Conservation (phyloP, 2,888 invertebrate species). For the Platycheirus rosarum region DNA sequence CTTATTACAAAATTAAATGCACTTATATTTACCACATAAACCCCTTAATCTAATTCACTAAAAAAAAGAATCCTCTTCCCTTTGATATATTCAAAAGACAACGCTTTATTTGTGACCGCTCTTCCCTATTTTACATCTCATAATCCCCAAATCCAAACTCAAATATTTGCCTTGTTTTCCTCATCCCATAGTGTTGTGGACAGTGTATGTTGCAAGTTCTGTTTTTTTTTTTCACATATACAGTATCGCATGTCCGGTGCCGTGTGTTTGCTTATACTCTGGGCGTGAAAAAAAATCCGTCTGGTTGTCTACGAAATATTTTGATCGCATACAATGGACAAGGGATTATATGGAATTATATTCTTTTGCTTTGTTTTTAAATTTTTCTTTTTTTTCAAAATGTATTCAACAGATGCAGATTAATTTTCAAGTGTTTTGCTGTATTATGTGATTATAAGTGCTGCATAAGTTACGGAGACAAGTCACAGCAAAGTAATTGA, state of each 20-base stretch:
- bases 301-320: conserved; percentile 57
- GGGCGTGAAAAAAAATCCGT: conserved; percentile 36
- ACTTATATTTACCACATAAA: too few relatives aligned
- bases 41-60: too few relatives aligned
- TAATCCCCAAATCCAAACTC: conserved; percentile 24
- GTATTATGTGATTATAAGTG: conserved; percentile 41
- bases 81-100: not conserved
- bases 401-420: conserved; percentile 63
- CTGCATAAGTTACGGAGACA: conserved; percentile 24
- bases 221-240: conserved; percentile 20
- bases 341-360: conserved; percentile 34
- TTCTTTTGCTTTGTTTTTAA: conserved; percentile 37
- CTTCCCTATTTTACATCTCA: not conserved
- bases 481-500: conserved; percentile 46
- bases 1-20: too few relatives aligned
- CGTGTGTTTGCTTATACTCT: conserved; percentile 54
- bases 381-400: conserved; percentile 24
- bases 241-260: conserved; percentile 55
- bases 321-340: conserved; percentile 32
- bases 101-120: not conserved
- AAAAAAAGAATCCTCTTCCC: too few relatives aligned
- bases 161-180: conserved; percentile 31
- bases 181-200: conserved; percentile 19
- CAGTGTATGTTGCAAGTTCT: conserved; percentile 29
- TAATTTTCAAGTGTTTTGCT: conserved; percentile 62